phyloP scores from a whole-genome alignment of 1,140 invertebrate species.

The Diploscapter pachys region DNA sequence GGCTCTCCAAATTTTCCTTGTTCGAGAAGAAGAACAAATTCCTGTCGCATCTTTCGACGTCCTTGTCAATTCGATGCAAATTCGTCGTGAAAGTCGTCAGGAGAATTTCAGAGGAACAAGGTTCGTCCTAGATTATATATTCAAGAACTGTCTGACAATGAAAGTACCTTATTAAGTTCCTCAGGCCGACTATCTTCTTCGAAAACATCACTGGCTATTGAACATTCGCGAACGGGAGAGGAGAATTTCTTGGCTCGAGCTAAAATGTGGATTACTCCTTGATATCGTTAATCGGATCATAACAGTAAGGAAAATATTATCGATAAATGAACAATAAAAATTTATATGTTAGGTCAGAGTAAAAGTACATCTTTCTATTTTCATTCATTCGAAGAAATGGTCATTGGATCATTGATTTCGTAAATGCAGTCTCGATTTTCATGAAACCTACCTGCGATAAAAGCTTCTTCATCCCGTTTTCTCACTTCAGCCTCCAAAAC shows the following conservation, averaged over 20 bases:
- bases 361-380: too few relatives aligned
- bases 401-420: neutral
- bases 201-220: conserved; percentile 52
- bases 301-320: too few relatives aligned
- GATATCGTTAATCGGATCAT: too few relatives aligned
- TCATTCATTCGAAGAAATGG: neutral
- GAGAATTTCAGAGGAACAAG: conserved; percentile 64
- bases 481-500: conserved; percentile 85
- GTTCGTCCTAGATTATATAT: conserved; percentile 21
- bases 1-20: conserved; percentile 80
- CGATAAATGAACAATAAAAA: too few relatives aligned
- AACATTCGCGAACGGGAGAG: conserved; percentile 38
- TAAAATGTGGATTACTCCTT: too few relatives aligned
- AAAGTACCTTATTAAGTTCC: neutral
- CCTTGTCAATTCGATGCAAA: conserved; percentile 89
- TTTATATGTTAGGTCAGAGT: too few relatives aligned
- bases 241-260: neutral
- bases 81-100: conserved; percentile 83
- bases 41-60: conserved; percentile 87
- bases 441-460: conserved; percentile 40
- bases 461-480: conserved; percentile 73
- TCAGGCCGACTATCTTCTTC: conserved; percentile 39
- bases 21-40: conserved; percentile 84
- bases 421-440: neutral
- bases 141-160: neutral